Evolutionary conservation across 1,140 invertebrate genomes (phyloP), one percentile per base, ranked within the genome.

Genomic region (Glomeris maerens): DNA sequence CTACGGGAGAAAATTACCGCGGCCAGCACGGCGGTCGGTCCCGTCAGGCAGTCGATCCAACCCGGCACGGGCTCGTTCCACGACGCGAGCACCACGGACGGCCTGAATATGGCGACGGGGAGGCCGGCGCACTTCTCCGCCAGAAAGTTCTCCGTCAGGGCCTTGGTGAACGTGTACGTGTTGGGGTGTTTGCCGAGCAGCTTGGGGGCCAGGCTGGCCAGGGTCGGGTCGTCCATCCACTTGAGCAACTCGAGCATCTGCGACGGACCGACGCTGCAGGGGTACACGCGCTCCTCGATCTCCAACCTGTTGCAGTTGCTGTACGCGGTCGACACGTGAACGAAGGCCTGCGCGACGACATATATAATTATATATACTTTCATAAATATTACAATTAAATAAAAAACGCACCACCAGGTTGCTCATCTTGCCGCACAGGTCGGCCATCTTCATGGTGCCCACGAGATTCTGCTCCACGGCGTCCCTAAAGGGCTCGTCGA

Each of bases 121-220:
- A 97, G 60, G 48, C 76, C 74, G 40, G 78, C 78, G 55, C 70
- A 73, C 54, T 83, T 76, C 57, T 86, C 81, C 22, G 74, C 72
- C 1, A 85, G 67, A 14, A 87, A 74, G 53, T 80, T 74, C 60
- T 92, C 87, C 0, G 83, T 81, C 52, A 91, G 61, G 31, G 79
- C 77, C 66, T 91, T 92, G 0, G 83, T 81, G 58, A 85, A 89
- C 0, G 81, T 86, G 50, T 92, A 91, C 0, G 85, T 87, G 57
- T 91, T 91, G 3, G 86, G 86, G 47, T 83, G 70, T 2, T 73
- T 73, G 39, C 73, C 76, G 3, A 89, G 67, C 46, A 78, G 77
- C 54, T 42, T 5, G 10, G 41, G 41, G 5, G 41, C 23, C 17
- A 46, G 26, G 5, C 25, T 25, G 5, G 26, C 25, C 25, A 25